Evolutionary conservation across 2,888 invertebrate genomes (phyloP), one percentile per base, ranked within the genome.

Genomic region (Tetrapedia diversipes): DNA sequence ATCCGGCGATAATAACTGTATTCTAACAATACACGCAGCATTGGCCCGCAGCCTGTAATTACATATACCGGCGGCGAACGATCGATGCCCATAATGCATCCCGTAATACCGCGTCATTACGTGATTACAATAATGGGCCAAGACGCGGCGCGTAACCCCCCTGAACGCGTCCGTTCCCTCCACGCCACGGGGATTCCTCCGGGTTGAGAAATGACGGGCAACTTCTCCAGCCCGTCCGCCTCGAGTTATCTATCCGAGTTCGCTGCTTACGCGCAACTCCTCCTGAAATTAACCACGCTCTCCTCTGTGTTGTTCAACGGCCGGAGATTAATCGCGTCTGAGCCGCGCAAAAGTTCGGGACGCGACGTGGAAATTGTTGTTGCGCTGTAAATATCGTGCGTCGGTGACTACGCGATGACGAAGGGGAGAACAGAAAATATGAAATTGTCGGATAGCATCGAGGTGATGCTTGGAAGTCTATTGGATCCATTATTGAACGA

Each of bases 41-140:
- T 73, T 72, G 72, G 69, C 56, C 78, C 49, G 76, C n/a, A n/a
- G 70, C 56, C 80, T 80, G 70, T 86, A 86, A 87, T 87, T 86
- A n/a, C n/a, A n/a, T n/a, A n/a, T n/a, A 82, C 77, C 80, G 68
- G 57, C 63, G 71, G 69, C 81, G 70, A 82, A 80, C 86, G 80
- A 87, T 87, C 87, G 85, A 86, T 85, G 77, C 65, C 79, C 80
- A 76, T 81, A 82, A 84, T 76, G 76, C 41, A 34, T 32, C 41
- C 76, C 77, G 66, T 67, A 84, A 78, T 82, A 74, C 78, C 75
- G 43, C 79, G 80, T 83, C 81, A 77, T 86, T 85, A 82, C 61
- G 77, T 77, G 77, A 77, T 84, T 82, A 83, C 74, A 70, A 71
- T 83, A 85, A 86, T 86, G 79, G 71, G 11, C 47, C 73, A 66